phyloP scores from a whole-genome alignment of 2,113 vertebrate species.

The Aegithalos caudatus region DNA sequence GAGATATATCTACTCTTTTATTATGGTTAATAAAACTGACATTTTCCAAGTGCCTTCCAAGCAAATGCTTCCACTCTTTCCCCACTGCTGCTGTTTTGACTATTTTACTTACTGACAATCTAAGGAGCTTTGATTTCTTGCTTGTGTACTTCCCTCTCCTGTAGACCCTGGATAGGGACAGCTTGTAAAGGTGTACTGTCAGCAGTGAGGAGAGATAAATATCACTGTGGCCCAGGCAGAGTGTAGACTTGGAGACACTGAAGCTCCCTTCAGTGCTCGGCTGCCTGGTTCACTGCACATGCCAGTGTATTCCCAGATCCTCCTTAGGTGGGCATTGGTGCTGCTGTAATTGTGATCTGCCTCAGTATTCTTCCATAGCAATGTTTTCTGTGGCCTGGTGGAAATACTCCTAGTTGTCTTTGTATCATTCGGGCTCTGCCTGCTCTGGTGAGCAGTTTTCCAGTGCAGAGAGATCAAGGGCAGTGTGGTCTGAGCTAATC shows the following conservation, averaged over 20 bases:
- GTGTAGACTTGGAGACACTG: neutral
- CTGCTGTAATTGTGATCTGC: neutral
- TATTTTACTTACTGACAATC: neutral
- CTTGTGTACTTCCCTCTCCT: neutral
- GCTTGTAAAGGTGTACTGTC: neutral
- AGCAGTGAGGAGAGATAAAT: neutral
- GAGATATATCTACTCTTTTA: neutral
- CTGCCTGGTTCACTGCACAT: neutral
- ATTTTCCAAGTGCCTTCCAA: neutral
- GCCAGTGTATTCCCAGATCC: neutral
- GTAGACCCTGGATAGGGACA: neutral
- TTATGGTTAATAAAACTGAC: neutral
- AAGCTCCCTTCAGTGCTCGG: neutral
- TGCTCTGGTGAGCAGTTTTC: neutral
- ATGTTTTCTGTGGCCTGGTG: neutral
- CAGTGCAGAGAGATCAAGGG: neutral
- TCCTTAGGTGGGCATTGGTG: neutral
- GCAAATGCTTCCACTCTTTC: neutral
- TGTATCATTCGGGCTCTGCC: neutral
- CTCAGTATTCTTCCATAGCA: neutral
- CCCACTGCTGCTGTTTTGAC: neutral
- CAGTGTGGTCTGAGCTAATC: neutral
- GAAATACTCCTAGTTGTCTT: neutral
- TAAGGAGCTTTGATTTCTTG: neutral
- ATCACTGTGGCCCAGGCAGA: neutral